Conservation (phyloP, 1,140 invertebrate genomes). For the Spodoptera litura region DNA sequence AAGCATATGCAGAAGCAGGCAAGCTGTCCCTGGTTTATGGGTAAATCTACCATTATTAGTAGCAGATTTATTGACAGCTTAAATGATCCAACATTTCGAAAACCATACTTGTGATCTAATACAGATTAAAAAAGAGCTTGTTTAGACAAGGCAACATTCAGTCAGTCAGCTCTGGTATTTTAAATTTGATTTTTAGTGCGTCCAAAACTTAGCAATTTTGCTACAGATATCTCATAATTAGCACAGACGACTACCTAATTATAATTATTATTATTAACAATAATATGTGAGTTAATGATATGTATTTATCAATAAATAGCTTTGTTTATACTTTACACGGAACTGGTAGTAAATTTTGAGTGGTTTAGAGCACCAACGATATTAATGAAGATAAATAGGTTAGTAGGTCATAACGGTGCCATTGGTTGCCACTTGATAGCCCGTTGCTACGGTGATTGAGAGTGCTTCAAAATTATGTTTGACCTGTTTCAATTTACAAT, state of each 20-base stretch:
- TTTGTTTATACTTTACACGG: constrained; percentile 2
- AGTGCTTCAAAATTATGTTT: constrained; percentile 48
- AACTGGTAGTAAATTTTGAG: not conserved
- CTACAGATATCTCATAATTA: not conserved
- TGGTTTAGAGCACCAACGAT: not conserved
- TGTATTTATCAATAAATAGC: not conserved
- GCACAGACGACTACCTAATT: not conserved
- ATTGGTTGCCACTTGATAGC: constrained; percentile 32
- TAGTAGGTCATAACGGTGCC: constrained; percentile 65
- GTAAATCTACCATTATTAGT: too few relatives aligned
- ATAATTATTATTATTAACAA: not conserved
- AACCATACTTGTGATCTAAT: too few relatives aligned
- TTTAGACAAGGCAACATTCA: too few relatives aligned
- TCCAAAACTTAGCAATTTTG: not conserved
- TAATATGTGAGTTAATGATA: not conserved
- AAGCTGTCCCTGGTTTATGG: not conserved
- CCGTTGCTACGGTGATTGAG: constrained; percentile 41
- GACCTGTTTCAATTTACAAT: constrained; percentile 58
- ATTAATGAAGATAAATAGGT: constrained; percentile 65
- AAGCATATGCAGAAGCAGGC: not conserved
- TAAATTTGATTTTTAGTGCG: not conserved
- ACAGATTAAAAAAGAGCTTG: too few relatives aligned
- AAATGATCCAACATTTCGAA: too few relatives aligned
- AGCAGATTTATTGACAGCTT: too few relatives aligned
- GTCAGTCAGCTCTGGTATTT: too few relatives aligned